Conservation (phyloP, 2,113 vertebrate species). For the Ariopsis seemanni region DNA sequence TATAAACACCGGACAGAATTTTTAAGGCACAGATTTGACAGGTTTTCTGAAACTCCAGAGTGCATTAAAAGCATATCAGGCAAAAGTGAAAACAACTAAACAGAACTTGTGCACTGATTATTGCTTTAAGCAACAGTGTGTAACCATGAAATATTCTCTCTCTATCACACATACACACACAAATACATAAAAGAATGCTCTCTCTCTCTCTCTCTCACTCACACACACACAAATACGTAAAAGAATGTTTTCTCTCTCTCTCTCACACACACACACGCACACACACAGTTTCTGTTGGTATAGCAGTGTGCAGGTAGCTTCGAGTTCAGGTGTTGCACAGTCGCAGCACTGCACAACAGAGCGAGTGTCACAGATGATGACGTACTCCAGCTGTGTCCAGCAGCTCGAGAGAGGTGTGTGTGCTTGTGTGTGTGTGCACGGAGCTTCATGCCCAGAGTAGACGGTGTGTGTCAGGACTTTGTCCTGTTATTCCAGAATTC, state of each 20-base stretch:
- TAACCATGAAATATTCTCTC: not conserved
- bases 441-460: not conserved
- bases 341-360: constrained; percentile 47
- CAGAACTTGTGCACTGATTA: constrained; percentile 19
- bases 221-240: not conserved
- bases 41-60: constrained; percentile 16
- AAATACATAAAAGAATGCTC: not conserved
- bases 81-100: constrained; percentile 14
- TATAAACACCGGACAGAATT: constrained; percentile 9
- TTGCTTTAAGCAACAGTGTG: constrained; percentile 27
- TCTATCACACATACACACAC: constrained; percentile 25
- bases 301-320: not conserved
- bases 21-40: constrained; percentile 48
- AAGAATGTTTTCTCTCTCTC: not conserved
- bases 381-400: not conserved
- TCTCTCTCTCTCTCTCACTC: not conserved
- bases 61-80: constrained; percentile 22
- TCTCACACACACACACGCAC: not conserved
- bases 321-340: constrained; percentile 70
- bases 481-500: constrained; percentile 3
- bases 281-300: not conserved
- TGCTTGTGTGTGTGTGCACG: not conserved
- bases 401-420: constrained; percentile 3
- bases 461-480: not conserved
- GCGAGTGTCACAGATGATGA: constrained; percentile 21